Conservation (phyloP, 1,140 invertebrate species). For the Galleria mellonella region DNA sequence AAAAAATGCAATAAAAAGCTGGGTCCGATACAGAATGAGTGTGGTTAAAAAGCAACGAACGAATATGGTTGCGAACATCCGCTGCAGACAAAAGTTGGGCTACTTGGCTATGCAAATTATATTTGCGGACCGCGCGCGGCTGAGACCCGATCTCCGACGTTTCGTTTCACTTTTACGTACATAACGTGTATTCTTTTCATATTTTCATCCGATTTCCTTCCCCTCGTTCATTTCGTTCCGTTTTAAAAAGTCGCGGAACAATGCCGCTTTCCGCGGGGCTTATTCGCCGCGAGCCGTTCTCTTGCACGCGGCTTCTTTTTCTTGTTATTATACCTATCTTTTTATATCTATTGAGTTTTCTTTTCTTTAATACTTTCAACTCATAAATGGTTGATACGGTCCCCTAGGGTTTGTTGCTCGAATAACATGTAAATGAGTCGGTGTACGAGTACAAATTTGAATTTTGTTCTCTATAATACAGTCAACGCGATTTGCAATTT, state of each 20-base stretch:
- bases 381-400: conserved; percentile 69
- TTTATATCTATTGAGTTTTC: conserved; percentile 67
- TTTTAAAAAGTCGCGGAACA: conserved; percentile 71
- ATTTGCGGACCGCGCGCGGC: conserved; percentile 66
- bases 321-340: conserved; percentile 63
- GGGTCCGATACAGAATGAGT: conserved; percentile 62
- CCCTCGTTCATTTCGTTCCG: conserved; percentile 69
- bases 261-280: conserved; percentile 62
- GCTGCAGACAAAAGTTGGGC: conserved; percentile 69
- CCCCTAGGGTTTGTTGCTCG: conserved; percentile 60
- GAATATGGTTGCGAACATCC: conserved; percentile 70
- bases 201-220: conserved; percentile 74
- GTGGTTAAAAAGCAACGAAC: conserved; percentile 71
- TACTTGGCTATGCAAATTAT: conserved; percentile 74
- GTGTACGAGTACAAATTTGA: conserved; percentile 40
- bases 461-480: conserved; percentile 23
- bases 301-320: conserved; percentile 64
- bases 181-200: conserved; percentile 72
- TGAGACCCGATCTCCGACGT: conserved; percentile 60
- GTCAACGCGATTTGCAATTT: conserved; percentile 6
- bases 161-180: conserved; percentile 64
- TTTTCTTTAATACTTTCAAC: conserved; percentile 71
- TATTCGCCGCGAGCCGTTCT: conserved; percentile 66
- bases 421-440: conserved; percentile 72
- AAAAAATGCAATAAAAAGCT: conserved; percentile 73